phyloP scores from a whole-genome alignment of 2,888 invertebrate genomes.

The Dicyrtomina minuta region DNA sequence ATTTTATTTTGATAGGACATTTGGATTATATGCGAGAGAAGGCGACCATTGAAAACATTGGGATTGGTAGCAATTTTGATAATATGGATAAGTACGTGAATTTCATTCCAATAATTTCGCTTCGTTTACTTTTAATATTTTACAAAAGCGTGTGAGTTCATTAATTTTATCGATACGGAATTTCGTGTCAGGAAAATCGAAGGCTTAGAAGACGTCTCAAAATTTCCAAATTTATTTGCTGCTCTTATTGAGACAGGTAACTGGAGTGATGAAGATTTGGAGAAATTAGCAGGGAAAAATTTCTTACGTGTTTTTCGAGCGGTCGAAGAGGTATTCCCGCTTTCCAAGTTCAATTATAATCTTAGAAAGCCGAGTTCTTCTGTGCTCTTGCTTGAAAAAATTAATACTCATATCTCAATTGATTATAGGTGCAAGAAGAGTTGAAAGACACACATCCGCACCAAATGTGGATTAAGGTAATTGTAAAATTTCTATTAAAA shows the following conservation, averaged over 20 bases:
- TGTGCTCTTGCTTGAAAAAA: neutral
- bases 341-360: neutral
- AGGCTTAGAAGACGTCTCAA: slow-evolving; percentile 55
- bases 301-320: slow-evolving; percentile 54
- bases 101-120: neutral
- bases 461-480: slow-evolving; percentile 38
- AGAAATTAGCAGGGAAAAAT: slow-evolving; percentile 55
- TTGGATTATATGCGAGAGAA: slow-evolving; percentile 45
- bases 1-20: slow-evolving; percentile 39
- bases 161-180: neutral
- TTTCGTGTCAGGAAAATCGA: slow-evolving; percentile 50
- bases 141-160: neutral
- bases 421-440: slow-evolving; percentile 38
- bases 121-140: neutral
- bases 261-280: slow-evolving; percentile 55
- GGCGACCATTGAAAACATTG: slow-evolving; percentile 45
- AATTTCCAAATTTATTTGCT: slow-evolving; percentile 55
- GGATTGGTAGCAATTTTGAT: slow-evolving; percentile 51
- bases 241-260: slow-evolving; percentile 54
- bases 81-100: slow-evolving; percentile 34
- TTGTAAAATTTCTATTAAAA: neutral
- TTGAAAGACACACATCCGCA: slow-evolving; percentile 38
- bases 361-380: neutral
- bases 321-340: slow-evolving; percentile 47
- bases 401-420: neutral